A percentile compares a stretch with the other conserved stretches of the same genome.
Conservation (phyloP, 2,113 vertebrate genomes). For the Notothenia coriiceps region DNA sequence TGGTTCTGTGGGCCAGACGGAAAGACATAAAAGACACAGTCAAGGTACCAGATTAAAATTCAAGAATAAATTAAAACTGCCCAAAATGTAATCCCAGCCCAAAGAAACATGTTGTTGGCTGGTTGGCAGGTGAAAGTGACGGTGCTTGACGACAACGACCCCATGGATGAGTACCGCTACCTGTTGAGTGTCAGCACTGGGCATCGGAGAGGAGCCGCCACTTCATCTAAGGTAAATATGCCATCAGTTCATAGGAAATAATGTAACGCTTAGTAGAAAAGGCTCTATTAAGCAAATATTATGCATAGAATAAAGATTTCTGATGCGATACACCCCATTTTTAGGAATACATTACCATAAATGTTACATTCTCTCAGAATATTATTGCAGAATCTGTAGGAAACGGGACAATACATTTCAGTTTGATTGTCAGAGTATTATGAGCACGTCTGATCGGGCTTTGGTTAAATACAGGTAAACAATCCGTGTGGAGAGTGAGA, state of each 20-base stretch:
- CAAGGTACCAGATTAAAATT: constrained; percentile 82
- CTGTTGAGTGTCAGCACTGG: constrained; percentile 91
- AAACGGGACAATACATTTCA: no score
- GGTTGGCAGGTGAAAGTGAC: constrained; percentile 87
- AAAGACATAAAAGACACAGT: constrained; percentile 89
- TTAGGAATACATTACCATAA: no score
- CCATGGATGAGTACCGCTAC: constrained; percentile 89
- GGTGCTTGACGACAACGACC: constrained; percentile 90
- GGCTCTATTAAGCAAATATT: background rate
- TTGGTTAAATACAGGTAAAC: no score
- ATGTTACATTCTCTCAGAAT: no score
- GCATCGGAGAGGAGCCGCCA: constrained; percentile 88
- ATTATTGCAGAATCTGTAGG: no score
- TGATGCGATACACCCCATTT: background rate
- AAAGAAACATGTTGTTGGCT: background rate
- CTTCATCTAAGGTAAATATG: constrained; percentile 89
- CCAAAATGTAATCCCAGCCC: background rate
- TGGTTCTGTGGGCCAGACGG: constrained; percentile 88
- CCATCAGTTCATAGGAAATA: background rate
- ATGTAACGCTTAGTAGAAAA: background rate
- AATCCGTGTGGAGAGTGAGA: no score
- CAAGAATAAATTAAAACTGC: background rate
- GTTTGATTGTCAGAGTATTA: no score
- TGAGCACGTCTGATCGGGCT: no score
- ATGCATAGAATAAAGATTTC: background rate